Percentiles rank a stretch among this genome's conserved stretches.
Evolutionary conservation across 2,113 vertebrate species (phyloP).

Genomic region (Brachypteracias leptosomus): DNA sequence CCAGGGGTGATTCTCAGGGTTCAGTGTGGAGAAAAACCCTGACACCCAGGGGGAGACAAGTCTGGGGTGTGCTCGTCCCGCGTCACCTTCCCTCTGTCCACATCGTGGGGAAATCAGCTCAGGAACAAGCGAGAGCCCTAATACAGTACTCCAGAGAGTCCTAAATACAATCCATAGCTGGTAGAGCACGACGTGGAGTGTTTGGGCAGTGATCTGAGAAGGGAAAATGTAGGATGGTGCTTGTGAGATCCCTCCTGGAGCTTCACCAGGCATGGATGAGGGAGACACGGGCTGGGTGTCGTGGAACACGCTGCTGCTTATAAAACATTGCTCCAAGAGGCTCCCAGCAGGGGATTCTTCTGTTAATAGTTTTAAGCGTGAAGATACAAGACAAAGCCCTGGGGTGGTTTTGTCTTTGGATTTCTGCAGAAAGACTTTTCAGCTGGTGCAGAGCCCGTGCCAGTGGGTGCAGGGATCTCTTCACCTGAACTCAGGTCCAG

Average conservation of each 20-base stretch:
- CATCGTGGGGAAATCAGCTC: fast-evolving
- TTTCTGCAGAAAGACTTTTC: neutral
- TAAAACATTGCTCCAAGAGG: neutral
- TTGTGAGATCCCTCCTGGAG: neutral
- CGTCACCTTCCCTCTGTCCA: neutral
- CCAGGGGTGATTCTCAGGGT: neutral
- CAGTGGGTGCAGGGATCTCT: neutral
- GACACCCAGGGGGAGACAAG: neutral
- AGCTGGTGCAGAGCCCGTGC: neutral
- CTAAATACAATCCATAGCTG: neutral
- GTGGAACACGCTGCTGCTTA: fast-evolving
- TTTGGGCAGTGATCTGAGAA: neutral
- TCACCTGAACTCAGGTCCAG: neutral
- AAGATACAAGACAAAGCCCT: neutral
- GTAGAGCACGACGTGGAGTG: fast-evolving
- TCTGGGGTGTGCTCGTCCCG: fast-evolving
- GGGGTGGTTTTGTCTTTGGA: neutral
- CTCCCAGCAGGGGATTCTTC: neutral
- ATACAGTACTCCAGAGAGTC: neutral
- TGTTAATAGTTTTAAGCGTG: neutral
- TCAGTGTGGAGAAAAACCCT: neutral
- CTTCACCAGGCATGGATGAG: neutral
- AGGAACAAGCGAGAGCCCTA: neutral
- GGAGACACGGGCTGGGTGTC: neutral
- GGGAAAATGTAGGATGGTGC: neutral